Percentiles rank a stretch among this genome's conserved stretches.
Evolutionary conservation across 53 echinoderm and acorn worm species (phyloP).

Genomic region (Stichopus horrens): DNA sequence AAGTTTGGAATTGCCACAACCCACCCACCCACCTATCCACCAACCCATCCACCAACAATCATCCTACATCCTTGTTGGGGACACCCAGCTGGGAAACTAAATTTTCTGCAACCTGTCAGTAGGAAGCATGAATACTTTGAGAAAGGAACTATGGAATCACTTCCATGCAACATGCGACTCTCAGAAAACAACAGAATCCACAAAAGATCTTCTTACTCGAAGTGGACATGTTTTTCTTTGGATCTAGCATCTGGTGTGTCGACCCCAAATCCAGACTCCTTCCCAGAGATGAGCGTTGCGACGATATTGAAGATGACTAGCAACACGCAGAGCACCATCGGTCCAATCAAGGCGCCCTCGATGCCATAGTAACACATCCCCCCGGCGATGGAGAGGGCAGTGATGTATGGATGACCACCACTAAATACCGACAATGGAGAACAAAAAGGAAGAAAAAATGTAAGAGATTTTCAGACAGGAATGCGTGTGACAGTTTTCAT

Average conservation of each 20-base stretch:
- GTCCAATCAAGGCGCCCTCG: slow-evolving; percentile 94
- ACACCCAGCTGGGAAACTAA: too few species aligned
- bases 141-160: too few species aligned
- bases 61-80: too few species aligned
- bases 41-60: too few species aligned
- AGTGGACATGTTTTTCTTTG: slow-evolving; percentile 43
- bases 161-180: too few species aligned
- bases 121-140: too few species aligned
- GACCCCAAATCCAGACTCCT: slow-evolving; percentile 30
- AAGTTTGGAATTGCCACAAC: too few species aligned
- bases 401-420: slow-evolving; percentile 94
- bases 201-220: not conserved
- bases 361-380: slow-evolving; percentile 89
- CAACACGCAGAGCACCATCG: slow-evolving; percentile 84
- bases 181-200: too few species aligned
- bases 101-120: too few species aligned
- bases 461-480: too few species aligned
- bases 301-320: slow-evolving; percentile 84
- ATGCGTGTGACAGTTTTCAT: too few species aligned
- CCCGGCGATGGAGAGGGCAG: slow-evolving; percentile 90
- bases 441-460: not conserved
- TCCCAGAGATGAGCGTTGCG: slow-evolving; percentile 73
- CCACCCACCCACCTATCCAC: too few species aligned
- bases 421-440: slow-evolving; percentile 28
- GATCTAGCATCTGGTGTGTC: slow-evolving; percentile 33